Evolutionary conservation across 1,140 invertebrate species (phyloP), one percentile per base, ranked within the genome.

Genomic region (Pseudomyrmex cubaensis): DNA sequence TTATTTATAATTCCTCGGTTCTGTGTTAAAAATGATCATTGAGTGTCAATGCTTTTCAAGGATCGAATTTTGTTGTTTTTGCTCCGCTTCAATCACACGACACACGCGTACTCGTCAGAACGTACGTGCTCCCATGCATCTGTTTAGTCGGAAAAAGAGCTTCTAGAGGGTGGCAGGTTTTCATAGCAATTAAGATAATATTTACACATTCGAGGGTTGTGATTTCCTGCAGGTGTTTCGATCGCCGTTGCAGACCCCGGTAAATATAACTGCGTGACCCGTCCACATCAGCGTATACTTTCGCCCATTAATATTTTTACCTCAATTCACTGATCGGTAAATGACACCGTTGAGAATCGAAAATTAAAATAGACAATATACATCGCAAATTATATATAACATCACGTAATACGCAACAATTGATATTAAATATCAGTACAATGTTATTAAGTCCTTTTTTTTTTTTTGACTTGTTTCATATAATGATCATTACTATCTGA

Each of bases 171-270:
- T 70, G 57, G 78, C 85, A 86, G 73, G 90, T 93, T 93, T 92
- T 83, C 85, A 78, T 85, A 90, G 90, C 92, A 93, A 93, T 93
- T 93, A 94, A 94, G 93, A 93, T 93, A 94, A 94, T 93, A 94
- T 94, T 94, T 93, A 92, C 93, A 35, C 35, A 93, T 93, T 93
- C 84, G 84, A 88, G 91, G 91, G 92, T 92, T 90, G 93, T 93
- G 94, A 94, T 94, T 94, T 94, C 93, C 93, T 94, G 93, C 93
- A 94, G 93, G 93, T 94, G 93, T 89, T 91, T 89, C 87, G 69
- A 83, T 69, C 82, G 52, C 15, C 57, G 77, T 83, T 73, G 75
- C 63, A 56, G 25, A 67, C 82, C 89, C 92, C 89, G 91, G 92
- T 92, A 92, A 83, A 89, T 88, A 84, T 82, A 83, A 83, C 67